Evolutionary conservation across 37 sponge, comb jelly and placozoan genomes (phyloP), one percentile per base, ranked within the genome.

Genomic region (Theonella swinhoei): DNA sequence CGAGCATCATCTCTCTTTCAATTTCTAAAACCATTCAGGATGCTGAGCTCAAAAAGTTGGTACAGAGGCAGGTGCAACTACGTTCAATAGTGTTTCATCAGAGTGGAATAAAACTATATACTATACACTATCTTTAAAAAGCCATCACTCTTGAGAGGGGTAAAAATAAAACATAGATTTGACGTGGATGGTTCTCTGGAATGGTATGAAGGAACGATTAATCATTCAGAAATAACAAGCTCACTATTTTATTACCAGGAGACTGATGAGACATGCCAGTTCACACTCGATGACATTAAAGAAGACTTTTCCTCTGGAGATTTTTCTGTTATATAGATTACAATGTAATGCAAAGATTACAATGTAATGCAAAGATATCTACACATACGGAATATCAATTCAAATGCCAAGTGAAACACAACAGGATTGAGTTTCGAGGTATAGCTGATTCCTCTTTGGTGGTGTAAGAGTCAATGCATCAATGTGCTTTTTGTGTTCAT

Each of bases 221-320:
- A 4, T 7, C 26, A 28, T n/a, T 23, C 25, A n/a, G 22, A 42
- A 23, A 42, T 25, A 39, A 42, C 22, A 75, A 24, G 22, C 11
- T 24, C 24, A 24, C 23, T n/a, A 19, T 24, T 75, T n/a, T 32
- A 75, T 75, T 75, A 75, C 58, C 76, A 39, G 40, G 76, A 75
- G 5, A 66, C 67, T 7, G 67, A 66, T 66, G 67, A 66, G 25
- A 9, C 8, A 24, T 75, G 58, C 30, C 58, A 75, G 58, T 75
- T 75, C 30, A 33, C 59, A 19, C 58, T 38, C 42, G 54, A 75
- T 14, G 76, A 75, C 23, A 33, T 71, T 36, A 75, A 42, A 42
- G 54, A 41, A 4, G 76, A 75, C 59, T 75, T 75, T 75, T 75
- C 40, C 42, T 75, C 54, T 43, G 76, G 76, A 42, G 58, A 75